Evolutionary conservation across 1,140 invertebrate genomes (phyloP).

Genomic region (Hypothenemus hampei): DNA sequence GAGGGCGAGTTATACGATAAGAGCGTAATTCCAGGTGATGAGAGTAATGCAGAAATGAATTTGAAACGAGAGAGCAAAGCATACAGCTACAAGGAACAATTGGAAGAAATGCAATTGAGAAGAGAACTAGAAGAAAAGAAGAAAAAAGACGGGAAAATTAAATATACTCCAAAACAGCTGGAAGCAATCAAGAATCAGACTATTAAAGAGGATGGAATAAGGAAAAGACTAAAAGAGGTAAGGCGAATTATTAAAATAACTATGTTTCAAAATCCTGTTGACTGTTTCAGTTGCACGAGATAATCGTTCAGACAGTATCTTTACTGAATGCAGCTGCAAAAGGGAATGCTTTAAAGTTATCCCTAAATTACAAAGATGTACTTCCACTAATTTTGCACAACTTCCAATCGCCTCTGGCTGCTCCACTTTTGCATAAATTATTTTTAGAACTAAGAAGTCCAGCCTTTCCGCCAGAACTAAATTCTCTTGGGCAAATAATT

Average conservation of each 20-base stretch:
- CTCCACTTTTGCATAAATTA: slow-evolving; percentile 57
- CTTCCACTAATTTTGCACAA: slow-evolving; percentile 58
- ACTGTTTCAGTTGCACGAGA: slow-evolving; percentile 54
- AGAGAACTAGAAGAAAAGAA: slow-evolving; percentile 84
- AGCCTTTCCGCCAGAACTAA: slow-evolving; percentile 49
- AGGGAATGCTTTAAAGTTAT: slow-evolving; percentile 59
- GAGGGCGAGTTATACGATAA: slow-evolving; percentile 91
- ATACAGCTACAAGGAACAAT: slow-evolving; percentile 95
- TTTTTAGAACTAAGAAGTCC: slow-evolving; percentile 54
- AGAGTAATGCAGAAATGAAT: slow-evolving; percentile 71
- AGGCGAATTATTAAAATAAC: slow-evolving; percentile 5
- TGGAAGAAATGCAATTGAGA: slow-evolving; percentile 87
- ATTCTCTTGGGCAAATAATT: slow-evolving; percentile 54
- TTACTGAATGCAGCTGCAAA: slow-evolving; percentile 57
- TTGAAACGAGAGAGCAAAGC: slow-evolving; percentile 94
- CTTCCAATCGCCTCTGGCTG: slow-evolving; percentile 65
- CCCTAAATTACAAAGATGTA: slow-evolving; percentile 58
- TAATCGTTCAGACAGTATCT: slow-evolving; percentile 57
- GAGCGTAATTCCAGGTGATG: slow-evolving; percentile 72
- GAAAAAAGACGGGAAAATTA: slow-evolving; percentile 75
- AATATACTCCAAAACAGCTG: slow-evolving; percentile 82
- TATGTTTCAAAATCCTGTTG: not conserved
- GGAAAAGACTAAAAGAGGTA: slow-evolving; percentile 61
- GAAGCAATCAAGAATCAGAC: slow-evolving; percentile 84
- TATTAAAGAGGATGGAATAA: slow-evolving; percentile 76